Conservation (phyloP, 2,113 vertebrate genomes). For the Piaya cayana region DNA sequence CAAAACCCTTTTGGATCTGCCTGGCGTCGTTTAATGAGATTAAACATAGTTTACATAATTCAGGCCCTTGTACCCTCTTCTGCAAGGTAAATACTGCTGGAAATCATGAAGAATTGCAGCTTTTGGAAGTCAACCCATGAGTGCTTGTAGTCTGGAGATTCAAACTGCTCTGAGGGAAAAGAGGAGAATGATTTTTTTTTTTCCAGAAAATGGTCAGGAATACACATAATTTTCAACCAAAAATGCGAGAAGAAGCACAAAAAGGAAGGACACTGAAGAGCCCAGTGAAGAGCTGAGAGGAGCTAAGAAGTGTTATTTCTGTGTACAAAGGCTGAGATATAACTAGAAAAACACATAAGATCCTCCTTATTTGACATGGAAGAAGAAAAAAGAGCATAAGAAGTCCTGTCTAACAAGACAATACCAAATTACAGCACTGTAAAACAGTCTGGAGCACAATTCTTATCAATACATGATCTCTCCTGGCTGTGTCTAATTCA, state of each 20-base stretch:
- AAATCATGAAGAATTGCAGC: background rate
- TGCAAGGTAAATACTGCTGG: background rate
- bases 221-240: background rate
- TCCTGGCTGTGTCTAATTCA: background rate
- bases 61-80: background rate
- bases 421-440: background rate
- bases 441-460: background rate
- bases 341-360: background rate
- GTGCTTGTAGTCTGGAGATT: background rate
- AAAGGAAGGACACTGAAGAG: background rate
- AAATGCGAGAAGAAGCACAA: background rate
- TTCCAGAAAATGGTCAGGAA: background rate
- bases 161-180: background rate
- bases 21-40: slow-evolving; percentile 19
- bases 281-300: background rate
- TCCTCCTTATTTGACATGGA: background rate
- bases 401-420: background rate
- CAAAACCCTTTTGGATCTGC: background rate
- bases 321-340: background rate
- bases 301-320: background rate
- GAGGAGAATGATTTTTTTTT: background rate
- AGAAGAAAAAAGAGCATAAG: background rate
- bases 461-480: background rate
- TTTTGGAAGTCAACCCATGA: background rate
- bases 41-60: background rate